Percentiles rank a stretch among this genome's conserved stretches.
phyloP scores from a whole-genome alignment of 2,797 vertebrate species.

The Bovichtus diacanthus region DNA sequence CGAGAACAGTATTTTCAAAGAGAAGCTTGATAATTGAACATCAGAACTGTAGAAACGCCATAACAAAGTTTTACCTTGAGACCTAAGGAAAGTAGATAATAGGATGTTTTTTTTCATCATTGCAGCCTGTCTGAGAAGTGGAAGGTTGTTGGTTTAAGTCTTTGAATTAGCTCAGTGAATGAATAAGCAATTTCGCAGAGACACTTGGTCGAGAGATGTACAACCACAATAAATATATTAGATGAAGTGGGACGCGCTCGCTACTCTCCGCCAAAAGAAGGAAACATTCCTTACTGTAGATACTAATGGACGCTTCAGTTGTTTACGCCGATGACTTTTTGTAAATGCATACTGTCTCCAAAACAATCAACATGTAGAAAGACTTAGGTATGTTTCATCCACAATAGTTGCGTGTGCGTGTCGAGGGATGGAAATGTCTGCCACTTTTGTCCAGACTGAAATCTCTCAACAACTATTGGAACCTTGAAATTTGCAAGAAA shows the following conservation, averaged over 20 bases:
- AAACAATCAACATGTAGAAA: neutral
- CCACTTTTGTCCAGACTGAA: neutral
- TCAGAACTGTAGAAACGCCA: neutral
- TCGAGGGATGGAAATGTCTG: too few species aligned
- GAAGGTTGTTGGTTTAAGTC: neutral
- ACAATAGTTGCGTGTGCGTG: too few species aligned
- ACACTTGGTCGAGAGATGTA: neutral
- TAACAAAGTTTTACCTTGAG: neutral
- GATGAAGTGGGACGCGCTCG: neutral
- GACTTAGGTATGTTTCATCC: neutral
- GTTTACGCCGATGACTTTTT: neutral
- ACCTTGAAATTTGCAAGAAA: too few species aligned
- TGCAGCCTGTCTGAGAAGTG: neutral
- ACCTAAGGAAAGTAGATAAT: neutral
- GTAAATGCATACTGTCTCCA: neutral
- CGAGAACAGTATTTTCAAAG: neutral
- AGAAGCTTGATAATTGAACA: conserved; percentile 7
- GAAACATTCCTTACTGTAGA: neutral
- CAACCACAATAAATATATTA: neutral
- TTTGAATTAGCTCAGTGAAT: neutral
- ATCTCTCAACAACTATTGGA: too few species aligned
- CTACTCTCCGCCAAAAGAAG: neutral
- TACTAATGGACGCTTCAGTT: neutral
- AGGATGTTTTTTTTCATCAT: neutral
- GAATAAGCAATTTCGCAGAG: neutral